phyloP scores from a whole-genome alignment of 2,113 vertebrate genomes.

The Microtus ochrogaster region DNA sequence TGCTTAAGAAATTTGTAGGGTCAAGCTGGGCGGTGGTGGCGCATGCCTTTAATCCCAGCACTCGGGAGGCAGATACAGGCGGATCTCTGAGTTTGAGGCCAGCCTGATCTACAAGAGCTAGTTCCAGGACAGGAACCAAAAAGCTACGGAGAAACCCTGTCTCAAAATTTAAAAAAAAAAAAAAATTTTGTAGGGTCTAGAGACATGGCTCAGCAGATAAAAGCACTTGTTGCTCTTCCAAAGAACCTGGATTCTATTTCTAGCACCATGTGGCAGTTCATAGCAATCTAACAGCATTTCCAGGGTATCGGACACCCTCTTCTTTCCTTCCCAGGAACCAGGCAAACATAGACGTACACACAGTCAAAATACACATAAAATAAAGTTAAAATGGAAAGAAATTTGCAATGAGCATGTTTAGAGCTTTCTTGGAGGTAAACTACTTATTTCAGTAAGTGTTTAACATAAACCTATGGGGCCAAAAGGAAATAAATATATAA shows the following conservation, averaged over 20 bases:
- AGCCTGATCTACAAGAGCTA: no score
- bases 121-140: no score
- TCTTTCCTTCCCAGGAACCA: background rate
- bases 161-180: no score
- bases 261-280: background rate
- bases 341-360: background rate
- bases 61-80: no score
- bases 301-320: background rate
- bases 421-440: slow-evolving; percentile 39
- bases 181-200: background rate
- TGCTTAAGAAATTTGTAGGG: background rate
- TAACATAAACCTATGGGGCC: background rate
- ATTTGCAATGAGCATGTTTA: slow-evolving; percentile 9
- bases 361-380: background rate
- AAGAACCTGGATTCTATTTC: background rate
- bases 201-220: background rate
- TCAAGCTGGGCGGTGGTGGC: no score
- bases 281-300: background rate
- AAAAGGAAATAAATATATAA: background rate
- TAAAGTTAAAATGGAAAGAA: background rate
- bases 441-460: slow-evolving; percentile 23
- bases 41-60: no score
- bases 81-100: no score
- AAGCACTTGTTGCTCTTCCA: background rate
- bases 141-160: no score